A percentile compares a stretch with the other conserved stretches of the same genome.
These are phyloP conservation scores for Drosophila rellima DNA, from an alignment of 2,888 invertebrate genomes.

Conservation along the genomic window DNA sequence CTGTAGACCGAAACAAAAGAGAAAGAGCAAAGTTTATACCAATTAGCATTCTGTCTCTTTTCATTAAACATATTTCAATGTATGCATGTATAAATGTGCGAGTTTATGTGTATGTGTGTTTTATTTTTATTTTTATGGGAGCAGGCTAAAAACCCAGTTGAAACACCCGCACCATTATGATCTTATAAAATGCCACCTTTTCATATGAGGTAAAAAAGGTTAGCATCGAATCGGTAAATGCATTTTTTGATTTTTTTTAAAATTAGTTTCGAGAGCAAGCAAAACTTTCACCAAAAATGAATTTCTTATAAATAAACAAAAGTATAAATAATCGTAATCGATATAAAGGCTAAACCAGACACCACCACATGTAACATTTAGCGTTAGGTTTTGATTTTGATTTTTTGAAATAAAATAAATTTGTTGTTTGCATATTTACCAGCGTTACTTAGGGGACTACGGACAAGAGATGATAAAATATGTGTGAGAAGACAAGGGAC, in stretches of 20 bases:
- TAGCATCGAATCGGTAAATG: slow-evolving; percentile 29
- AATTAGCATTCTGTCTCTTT: slow-evolving; percentile 27
- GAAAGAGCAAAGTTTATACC: not conserved
- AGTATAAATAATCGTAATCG: slow-evolving; percentile 29
- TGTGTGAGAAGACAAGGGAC: slow-evolving; percentile 21
- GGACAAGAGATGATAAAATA: slow-evolving; percentile 46
- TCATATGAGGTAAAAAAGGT: slow-evolving; percentile 15
- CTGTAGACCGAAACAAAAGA: slow-evolving; percentile 84
- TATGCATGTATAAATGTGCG: slow-evolving; percentile 23
- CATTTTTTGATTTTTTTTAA: slow-evolving; percentile 18
- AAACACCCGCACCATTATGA: slow-evolving; percentile 71
- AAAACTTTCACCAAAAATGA: slow-evolving; percentile 72
- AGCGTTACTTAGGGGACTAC: slow-evolving; percentile 74
- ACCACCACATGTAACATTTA: slow-evolving; percentile 68
- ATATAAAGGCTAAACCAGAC: slow-evolving; percentile 68
- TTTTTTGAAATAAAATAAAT: slow-evolving; percentile 20
- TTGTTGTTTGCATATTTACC: slow-evolving; percentile 72
- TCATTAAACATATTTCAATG: slow-evolving; percentile 6
- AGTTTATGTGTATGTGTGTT: slow-evolving; percentile 39
- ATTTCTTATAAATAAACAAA: slow-evolving; percentile 57
- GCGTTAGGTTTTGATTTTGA: slow-evolving; percentile 2
- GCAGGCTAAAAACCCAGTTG: slow-evolving; percentile 54
- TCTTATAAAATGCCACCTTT: slow-evolving; percentile 25
- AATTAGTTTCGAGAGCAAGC: slow-evolving; percentile 70
- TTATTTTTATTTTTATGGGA: slow-evolving; percentile 36